These are phyloP conservation scores for Malurus elegans DNA, from an alignment of 2,113 vertebrate genomes.

Conservation along the genomic window DNA sequence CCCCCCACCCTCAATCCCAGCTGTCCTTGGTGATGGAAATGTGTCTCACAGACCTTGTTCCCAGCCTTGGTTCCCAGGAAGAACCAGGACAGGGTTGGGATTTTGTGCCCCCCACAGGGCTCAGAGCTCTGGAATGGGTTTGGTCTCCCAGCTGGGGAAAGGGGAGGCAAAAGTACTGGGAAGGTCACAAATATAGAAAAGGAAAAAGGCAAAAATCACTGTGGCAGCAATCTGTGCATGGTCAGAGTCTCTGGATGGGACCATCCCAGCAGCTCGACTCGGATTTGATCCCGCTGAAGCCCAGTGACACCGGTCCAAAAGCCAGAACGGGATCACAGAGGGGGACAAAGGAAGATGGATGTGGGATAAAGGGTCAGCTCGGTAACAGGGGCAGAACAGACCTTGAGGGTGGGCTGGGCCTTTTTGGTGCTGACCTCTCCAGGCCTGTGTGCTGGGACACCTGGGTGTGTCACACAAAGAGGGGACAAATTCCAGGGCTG, in stretches of 20 bases:
- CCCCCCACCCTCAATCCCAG: too few species aligned
- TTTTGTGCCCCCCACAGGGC: too few species aligned
- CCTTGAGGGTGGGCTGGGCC: rapidly evolving
- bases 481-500: not conserved
- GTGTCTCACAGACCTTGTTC: too few species aligned
- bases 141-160: too few species aligned
- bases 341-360: not conserved
- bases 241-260: not conserved
- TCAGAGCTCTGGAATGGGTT: too few species aligned
- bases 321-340: rapidly evolving
- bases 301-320: rapidly evolving
- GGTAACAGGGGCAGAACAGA: not conserved
- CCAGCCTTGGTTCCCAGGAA: too few species aligned
- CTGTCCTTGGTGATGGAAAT: too few species aligned
- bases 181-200: too few species aligned
- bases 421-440: not conserved
- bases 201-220: too few species aligned
- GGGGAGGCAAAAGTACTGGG: too few species aligned
- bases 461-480: not conserved
- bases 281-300: rapidly evolving
- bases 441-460: not conserved
- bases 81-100: too few species aligned
- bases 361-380: not conserved
- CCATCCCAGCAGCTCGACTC: not conserved
- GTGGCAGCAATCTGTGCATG: not conserved